Base-by-base conservation (phyloP, 2,888 invertebrate species). In the Morpho deidamia region DNA sequence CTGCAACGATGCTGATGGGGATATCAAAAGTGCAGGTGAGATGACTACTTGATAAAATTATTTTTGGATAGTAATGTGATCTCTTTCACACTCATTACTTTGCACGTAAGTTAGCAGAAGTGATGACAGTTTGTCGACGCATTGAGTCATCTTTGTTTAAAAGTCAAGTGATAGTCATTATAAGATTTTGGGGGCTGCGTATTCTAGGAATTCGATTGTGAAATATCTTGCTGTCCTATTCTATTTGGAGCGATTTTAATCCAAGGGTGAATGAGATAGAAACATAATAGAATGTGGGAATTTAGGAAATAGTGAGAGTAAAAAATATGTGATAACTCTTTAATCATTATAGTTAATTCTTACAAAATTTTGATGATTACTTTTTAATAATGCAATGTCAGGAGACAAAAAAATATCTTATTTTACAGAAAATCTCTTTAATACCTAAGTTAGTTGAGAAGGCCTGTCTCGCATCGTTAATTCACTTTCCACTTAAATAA, bases 1-100 rank as follows among this genome's bases (percentile, higher is more conserved):
- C 92, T 41, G 92, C 92, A 11, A 92, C 92, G 62, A 92, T 93
- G 92, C 67, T 93, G 64, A 92, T 92, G 92, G 91, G 91, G 62
- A 92, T 92, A 76, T 90, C 92, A 54, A 91, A 90, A 74, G 91
- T 92, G 61, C 89, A 91, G 79, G 92, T 91, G 79, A 88, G 81
- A 79, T 74, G 74, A 75, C 75, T 60, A 72, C 76, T 72, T 76
- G 71, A 72, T 72, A 56, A 56, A 56, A 50, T 59, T 78, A 83
- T 81, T 84, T 86, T 83, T 71, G 77, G 72, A 78, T 74, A 74
- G 62, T 76, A 66, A 74, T 81, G 78, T 78, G 72, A 76, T 87
- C 88, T 82, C 83, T 76, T 67, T 89, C 79, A 63, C 79, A 73
- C 88, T 63, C 60, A 56, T 37, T 50, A 53, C 35, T 54, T 69